Evolutionary conservation across 2,797 vertebrate genomes (phyloP).

Genomic region (Pantherophis vulpinus): DNA sequence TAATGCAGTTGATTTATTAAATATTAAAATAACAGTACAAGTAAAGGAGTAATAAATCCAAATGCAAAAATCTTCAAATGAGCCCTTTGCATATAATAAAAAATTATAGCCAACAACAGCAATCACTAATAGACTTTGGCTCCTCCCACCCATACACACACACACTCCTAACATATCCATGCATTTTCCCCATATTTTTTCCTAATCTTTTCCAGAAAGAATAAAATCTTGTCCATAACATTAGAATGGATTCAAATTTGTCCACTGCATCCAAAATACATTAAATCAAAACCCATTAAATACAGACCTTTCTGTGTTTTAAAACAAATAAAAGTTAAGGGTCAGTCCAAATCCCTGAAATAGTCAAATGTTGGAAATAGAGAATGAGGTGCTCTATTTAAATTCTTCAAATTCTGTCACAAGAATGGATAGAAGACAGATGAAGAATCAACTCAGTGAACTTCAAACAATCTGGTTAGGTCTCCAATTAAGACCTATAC

Average conservation of each 20-base stretch:
- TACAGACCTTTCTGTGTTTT: too few relatives aligned
- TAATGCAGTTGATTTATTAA: not conserved
- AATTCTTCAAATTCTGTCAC: not conserved
- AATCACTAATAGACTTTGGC: not conserved
- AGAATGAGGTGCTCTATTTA: not conserved
- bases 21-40: not conserved
- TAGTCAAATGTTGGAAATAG: too few relatives aligned
- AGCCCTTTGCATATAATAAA: not conserved
- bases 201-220: too few relatives aligned
- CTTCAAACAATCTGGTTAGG: not conserved
- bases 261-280: too few relatives aligned
- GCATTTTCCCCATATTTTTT: too few relatives aligned
- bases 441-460: not conserved
- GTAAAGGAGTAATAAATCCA: not conserved
- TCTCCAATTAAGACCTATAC: not conserved
- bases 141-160: too few relatives aligned
- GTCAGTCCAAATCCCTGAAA: too few relatives aligned
- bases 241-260: too few relatives aligned
- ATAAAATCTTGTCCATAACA: too few relatives aligned
- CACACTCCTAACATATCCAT: too few relatives aligned
- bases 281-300: too few relatives aligned
- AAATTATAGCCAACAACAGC: not conserved
- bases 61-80: not conserved
- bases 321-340: too few relatives aligned
- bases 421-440: not conserved